Evolutionary conservation across 2,888 invertebrate genomes (phyloP), one percentile per base, ranked within the genome.

Genomic region (Hybos culiciformis): DNA sequence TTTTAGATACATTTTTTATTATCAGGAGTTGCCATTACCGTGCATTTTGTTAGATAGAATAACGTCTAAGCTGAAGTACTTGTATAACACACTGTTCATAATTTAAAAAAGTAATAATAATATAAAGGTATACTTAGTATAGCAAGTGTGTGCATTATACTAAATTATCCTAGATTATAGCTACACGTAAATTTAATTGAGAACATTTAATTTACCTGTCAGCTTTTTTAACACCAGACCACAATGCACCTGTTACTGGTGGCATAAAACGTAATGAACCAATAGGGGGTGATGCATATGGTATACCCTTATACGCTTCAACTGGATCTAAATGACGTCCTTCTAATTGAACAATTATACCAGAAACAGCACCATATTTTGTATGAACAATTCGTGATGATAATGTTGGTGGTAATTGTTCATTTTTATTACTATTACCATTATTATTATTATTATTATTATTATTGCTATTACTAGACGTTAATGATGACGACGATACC

Each of bases 231-330:
- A 91, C 84, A 31, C 87, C 90, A 43, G 81, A 79, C 92, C 92
- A 91, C 61, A 88, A 79, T 42, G 90, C 86, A 20, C 91, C 90
- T 46, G 86, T 87, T 18, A 92, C 91, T 17, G 94, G 94, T 11
- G 93, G 93, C 91, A 94, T 93, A 66, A 96, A 96, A 46, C 96
- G 75, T 47, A 94, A 70, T 45, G 82, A 80, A 6, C 88, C 91
- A 34, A 84, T 70, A 24, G 93, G 92, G 18, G 94, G 85, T 38
- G 91, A 88, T 20, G 93, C 96, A 66, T 94, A 96, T 5, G 93
- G 93, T 46, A 96, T 82, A 7, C 94, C 94, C 40, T 86, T 75
- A 63, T 90, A 94, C 50, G 88, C 85, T 65, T 93, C 93, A 17
- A 94, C 92, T 44, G 86, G 83, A 63, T 87, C 87, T 54, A 88